Evolutionary conservation across 2,888 invertebrate genomes (phyloP), one percentile per base, ranked within the genome.

Genomic region (Rhodophaea formosa): DNA sequence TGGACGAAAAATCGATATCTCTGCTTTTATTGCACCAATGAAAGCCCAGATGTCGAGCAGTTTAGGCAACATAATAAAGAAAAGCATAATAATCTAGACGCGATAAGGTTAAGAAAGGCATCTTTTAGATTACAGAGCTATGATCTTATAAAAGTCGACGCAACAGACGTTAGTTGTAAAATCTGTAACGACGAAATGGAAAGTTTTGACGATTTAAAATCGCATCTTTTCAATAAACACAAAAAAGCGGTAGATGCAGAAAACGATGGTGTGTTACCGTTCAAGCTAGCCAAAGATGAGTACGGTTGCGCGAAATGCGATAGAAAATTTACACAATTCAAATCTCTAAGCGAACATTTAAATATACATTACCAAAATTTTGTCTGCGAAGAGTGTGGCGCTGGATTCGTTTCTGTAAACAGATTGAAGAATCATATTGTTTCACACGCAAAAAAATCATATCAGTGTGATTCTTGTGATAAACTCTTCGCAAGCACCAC

Each of bases 291-390:
- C 8, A 54, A 57, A 0, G 44, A 57, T 1, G 44, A 43, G 30
- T 59, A 30, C 23, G 43, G 35, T 2, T 63, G 63, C 23, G 58
- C 39, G 2, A 7, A 53, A 12, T 63, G 63, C 44, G 39, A 39
- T 0, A 52, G 16, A 8, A 47, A 30, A 3, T 61, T 49, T 7
- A 45, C 46, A 0, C 53, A 62, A 10, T 61, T 60, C 35, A 62
- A 52, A 16, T 35, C 7, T 15, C 43, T 68, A 54, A 66, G 60
- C 23, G 61, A 73, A 0, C 80, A 80, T 32, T 74, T 79, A 70
- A 77, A 78, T 32, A 65, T 68, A 0, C 80, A 80, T 59, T 80
- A 64, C 39, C 70, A 70, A 16, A 78, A 77, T 46, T 77, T 70
- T 12, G 71, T 79, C 0, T 80, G 80, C 56, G 68, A 69, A 5